Percentiles rank a stretch among this genome's conserved stretches.
Evolutionary conservation across 2,888 invertebrate genomes (phyloP).

Genomic region (Chydorus sphaericus): DNA sequence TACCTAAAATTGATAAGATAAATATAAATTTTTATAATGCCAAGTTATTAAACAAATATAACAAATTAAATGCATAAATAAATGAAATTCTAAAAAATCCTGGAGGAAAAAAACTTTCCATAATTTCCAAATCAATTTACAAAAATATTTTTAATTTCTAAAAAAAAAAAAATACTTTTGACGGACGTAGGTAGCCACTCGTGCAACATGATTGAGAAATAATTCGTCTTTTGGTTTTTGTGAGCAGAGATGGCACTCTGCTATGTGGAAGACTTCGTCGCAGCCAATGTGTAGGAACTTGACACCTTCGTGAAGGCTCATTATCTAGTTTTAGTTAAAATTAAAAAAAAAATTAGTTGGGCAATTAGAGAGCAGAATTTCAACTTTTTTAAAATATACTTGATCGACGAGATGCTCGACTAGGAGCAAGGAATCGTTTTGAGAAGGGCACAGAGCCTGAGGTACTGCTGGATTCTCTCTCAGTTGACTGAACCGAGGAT

Average conservation of each 20-base stretch:
- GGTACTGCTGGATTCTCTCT: conserved; percentile 45
- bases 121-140: not conserved
- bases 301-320: conserved; percentile 26
- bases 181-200: conserved; percentile 43
- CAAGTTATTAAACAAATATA: not conserved
- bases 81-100: not conserved
- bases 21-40: not conserved
- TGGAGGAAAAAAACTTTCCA: too few species aligned
- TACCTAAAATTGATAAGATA: conserved; percentile 27
- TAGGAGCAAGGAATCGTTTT: conserved; percentile 26
- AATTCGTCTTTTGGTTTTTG: conserved; percentile 36
- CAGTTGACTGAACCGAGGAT: conserved; percentile 45
- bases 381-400: conserved; percentile 19
- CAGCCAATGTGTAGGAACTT: conserved; percentile 54
- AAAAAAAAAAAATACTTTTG: conserved; percentile 23
- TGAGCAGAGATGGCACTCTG: conserved; percentile 46
- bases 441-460: conserved; percentile 39
- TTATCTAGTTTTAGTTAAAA: conserved; percentile 24
- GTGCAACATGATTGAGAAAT: conserved; percentile 46
- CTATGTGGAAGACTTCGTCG: conserved; percentile 57
- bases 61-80: not conserved
- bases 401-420: conserved; percentile 27
- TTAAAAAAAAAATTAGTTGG: too few species aligned
- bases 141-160: not conserved
- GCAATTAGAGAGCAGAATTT: conserved; percentile 6